A percentile compares a stretch with the other conserved stretches of the same genome.
phyloP scores from a whole-genome alignment of 2,888 invertebrate genomes.

The Tetheella fluctuosa region DNA sequence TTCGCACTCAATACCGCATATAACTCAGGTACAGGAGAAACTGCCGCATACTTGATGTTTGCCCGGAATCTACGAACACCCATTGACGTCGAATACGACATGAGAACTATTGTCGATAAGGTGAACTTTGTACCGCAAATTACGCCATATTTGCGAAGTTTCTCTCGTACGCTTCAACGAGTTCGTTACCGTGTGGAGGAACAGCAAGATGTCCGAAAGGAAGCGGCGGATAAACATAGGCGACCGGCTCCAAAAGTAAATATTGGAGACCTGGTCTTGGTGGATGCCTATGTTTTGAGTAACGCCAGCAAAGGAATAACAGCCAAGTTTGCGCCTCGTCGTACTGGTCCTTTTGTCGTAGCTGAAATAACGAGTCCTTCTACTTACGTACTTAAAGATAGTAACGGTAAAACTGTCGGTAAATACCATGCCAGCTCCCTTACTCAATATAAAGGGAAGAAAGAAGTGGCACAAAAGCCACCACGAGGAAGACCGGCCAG shows the following conservation, averaged over 20 bases:
- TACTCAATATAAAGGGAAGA: conserved; percentile 7
- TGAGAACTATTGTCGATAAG: conserved; percentile 20
- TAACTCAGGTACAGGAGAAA: no score
- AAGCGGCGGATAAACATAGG: no score
- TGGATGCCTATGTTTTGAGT: conserved; percentile 14
- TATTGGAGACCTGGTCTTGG: conserved; percentile 16
- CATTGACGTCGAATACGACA: no score
- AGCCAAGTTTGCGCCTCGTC: conserved; percentile 18
- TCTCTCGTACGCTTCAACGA: no score
- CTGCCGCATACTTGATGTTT: no score
- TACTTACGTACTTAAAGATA: conserved; percentile 12
- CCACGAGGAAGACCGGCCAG: neutral
- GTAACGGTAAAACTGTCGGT: neutral
- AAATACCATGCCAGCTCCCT: conserved; percentile 22
- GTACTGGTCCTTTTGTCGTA: conserved; percentile 17
- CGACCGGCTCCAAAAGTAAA: conserved; percentile 2
- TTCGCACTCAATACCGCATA: no score
- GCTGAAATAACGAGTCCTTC: conserved; percentile 14
- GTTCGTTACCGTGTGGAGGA: neutral
- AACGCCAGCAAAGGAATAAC: conserved; percentile 19
- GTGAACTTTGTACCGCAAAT: neutral
- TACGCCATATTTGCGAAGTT: neutral
- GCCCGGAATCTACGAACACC: no score
- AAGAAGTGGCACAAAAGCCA: neutral
- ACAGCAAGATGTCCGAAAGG: neutral